phyloP scores from a whole-genome alignment of 2,888 invertebrate species.

The Drosophila villosipedis region DNA sequence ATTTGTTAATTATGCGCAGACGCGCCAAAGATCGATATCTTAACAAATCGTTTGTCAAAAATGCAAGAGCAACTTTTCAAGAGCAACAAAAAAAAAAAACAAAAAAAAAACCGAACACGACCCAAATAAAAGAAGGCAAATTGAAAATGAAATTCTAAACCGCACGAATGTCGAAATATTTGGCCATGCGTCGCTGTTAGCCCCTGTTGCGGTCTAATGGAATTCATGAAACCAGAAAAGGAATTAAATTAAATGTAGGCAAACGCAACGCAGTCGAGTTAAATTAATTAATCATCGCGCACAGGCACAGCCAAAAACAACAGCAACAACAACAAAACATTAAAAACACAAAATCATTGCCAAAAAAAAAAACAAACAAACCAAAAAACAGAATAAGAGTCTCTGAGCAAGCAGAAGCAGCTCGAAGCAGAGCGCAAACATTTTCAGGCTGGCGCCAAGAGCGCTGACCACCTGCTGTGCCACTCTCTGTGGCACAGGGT shows the following conservation, averaged over 20 bases:
- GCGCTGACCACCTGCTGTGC: conserved; percentile 82
- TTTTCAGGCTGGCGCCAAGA: conserved; percentile 80
- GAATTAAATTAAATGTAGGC: conserved; percentile 76
- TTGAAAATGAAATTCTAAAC: conserved; percentile 80
- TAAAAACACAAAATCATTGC: conserved; percentile 69
- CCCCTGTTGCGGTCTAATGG: conserved; percentile 63
- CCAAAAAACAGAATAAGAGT: conserved; percentile 18
- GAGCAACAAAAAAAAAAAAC: neutral
- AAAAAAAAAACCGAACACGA: neutral
- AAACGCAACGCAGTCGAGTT: conserved; percentile 64
- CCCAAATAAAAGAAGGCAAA: conserved; percentile 44
- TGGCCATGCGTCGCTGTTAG: conserved; percentile 44
- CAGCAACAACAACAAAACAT: conserved; percentile 21
- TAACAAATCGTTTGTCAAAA: conserved; percentile 80
- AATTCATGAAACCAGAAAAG: conserved; percentile 69
- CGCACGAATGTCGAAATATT: conserved; percentile 79
- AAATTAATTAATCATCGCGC: conserved; percentile 77
- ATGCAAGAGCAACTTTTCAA: conserved; percentile 45
- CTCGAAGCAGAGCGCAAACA: conserved; percentile 44
- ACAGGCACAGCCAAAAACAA: conserved; percentile 36
- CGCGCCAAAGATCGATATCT: conserved; percentile 79
- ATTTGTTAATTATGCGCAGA: conserved; percentile 73
- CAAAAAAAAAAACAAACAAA: conserved; percentile 64
- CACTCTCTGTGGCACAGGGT: conserved; percentile 52
- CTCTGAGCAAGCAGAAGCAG: conserved; percentile 25